phyloP scores from a whole-genome alignment of 2,888 invertebrate species.

The Cabera pusaria region DNA sequence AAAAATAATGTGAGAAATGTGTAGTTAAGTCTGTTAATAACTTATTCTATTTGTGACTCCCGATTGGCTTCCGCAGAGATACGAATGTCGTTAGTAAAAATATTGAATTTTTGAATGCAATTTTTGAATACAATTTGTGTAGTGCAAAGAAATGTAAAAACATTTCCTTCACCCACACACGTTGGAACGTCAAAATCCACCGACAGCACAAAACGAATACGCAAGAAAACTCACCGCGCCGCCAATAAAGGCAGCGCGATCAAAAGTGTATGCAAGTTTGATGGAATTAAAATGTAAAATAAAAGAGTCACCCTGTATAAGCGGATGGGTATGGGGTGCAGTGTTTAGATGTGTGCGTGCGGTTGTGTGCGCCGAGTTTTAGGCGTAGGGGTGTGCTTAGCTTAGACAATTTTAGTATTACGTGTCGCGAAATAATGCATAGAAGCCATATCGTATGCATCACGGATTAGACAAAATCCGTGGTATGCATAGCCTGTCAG shows the following conservation, averaged over 20 bases:
- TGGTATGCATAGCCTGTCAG: slow-evolving; percentile 59
- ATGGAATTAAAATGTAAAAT: slow-evolving; percentile 36
- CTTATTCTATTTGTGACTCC: too few relatives aligned
- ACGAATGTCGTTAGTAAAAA: too few relatives aligned
- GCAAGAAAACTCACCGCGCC: slow-evolving; percentile 24
- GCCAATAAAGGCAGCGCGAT: slow-evolving; percentile 30
- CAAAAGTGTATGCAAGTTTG: slow-evolving; percentile 33
- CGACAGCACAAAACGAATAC: slow-evolving; percentile 28
- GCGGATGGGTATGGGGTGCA: slow-evolving; percentile 51
- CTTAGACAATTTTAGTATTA: slow-evolving; percentile 80
- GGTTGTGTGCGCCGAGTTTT: slow-evolving; percentile 52
- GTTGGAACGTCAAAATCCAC: slow-evolving; percentile 20
- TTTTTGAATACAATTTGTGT: too few relatives aligned
- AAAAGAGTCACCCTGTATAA: slow-evolving; percentile 55
- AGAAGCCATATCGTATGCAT: slow-evolving; percentile 54
- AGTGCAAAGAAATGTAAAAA: slow-evolving; percentile 4
- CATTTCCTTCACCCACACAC: slow-evolving; percentile 9
- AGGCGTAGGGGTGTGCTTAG: slow-evolving; percentile 73
- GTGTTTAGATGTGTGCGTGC: slow-evolving; percentile 39
- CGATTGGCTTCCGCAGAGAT: too few relatives aligned
- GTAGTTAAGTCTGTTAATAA: too few relatives aligned
- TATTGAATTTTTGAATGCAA: too few relatives aligned
- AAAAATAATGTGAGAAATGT: too few relatives aligned
- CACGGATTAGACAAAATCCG: too few relatives aligned
- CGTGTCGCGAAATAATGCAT: slow-evolving; percentile 71